Evolutionary conservation across 2,797 vertebrate species (phyloP).

Genomic region (Danio kyathit): DNA sequence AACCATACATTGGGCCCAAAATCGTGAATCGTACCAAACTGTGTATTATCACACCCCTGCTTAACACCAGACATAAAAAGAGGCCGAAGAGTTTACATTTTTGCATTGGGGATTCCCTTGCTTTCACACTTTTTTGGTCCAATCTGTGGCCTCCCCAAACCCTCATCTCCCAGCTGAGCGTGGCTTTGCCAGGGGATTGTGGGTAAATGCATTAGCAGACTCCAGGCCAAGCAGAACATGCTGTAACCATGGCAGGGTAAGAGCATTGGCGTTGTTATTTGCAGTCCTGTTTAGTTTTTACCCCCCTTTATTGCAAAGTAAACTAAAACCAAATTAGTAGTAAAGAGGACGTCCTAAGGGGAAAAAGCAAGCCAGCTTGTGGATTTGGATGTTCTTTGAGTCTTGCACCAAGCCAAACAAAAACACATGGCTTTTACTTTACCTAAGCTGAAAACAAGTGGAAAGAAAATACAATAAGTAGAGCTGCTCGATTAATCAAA

Average conservation of each 20-base stretch:
- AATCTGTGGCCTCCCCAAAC: background rate
- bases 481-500: background rate
- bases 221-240: conserved; percentile 60
- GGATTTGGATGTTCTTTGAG: conserved; percentile 35
- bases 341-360: conserved; percentile 31
- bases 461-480: background rate
- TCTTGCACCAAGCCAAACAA: background rate
- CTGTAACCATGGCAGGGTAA: conserved; percentile 60
- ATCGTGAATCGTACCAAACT: too few species aligned
- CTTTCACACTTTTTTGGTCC: background rate
- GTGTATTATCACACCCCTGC: too few species aligned
- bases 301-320: conserved; percentile 44
- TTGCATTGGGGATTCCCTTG: background rate
- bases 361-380: conserved; percentile 40
- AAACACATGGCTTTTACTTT: conserved; percentile 13
- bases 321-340: conserved; percentile 53
- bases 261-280: conserved; percentile 34
- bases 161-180: conserved; percentile 8
- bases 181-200: conserved; percentile 60
- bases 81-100: background rate
- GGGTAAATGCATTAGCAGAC: conserved; percentile 66
- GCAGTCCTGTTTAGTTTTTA: conserved; percentile 23
- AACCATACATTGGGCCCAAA: too few species aligned
- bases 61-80: too few species aligned
- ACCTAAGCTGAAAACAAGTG: background rate